Base-by-base conservation (phyloP, 2,797 vertebrate genomes). In the Lutjanus campechanus region DNA sequence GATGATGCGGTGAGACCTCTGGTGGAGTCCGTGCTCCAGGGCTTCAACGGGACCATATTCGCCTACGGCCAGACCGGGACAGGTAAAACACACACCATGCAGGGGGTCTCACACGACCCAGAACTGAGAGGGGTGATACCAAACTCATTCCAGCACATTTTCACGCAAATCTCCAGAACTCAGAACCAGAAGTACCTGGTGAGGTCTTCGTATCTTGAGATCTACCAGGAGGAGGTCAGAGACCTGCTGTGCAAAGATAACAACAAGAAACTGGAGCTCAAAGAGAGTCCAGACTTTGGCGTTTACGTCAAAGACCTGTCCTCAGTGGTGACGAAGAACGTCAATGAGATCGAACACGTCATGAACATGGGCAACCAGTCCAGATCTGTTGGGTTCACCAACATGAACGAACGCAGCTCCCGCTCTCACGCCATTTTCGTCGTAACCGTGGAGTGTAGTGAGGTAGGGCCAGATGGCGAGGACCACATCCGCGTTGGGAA, bases 401-500 rank as follows among this genome's bases (percentile, higher is more conserved):
- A 98, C 92, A 97, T 99, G 97, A 99, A 99, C 1, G 97, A 98
- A 85, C 95, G 90, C 92, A 99, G 98, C 93, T 99, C 98, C 1
- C 95, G 98, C 67, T 99, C 98, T 3, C 98, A 99, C 13, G 97
- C 98, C 47, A 97, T 99, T 75, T 99, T 99, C 47, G 93, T 97
- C 43, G 93, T 99, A 71, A 99, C 98, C 0, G 89, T 99, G 19
- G 98, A 99, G 95, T 98, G 98, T 92, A 98, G 98, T 0, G 96
- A 98, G 88, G 88, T 86, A 0, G 97, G 98, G 4, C 93, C 95
- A 0, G 98, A 99, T 11, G 97, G 97, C 0, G 93, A 97, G 86
- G 97, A 99, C 86, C 98, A 98, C 94, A 98, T 99, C 91, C 97
- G 98, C 0, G 98, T 99, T 7, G 98, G 98, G 50, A 99, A 99